Conservation (phyloP, 2,888 invertebrate species). For the Salpingus planirostris region DNA sequence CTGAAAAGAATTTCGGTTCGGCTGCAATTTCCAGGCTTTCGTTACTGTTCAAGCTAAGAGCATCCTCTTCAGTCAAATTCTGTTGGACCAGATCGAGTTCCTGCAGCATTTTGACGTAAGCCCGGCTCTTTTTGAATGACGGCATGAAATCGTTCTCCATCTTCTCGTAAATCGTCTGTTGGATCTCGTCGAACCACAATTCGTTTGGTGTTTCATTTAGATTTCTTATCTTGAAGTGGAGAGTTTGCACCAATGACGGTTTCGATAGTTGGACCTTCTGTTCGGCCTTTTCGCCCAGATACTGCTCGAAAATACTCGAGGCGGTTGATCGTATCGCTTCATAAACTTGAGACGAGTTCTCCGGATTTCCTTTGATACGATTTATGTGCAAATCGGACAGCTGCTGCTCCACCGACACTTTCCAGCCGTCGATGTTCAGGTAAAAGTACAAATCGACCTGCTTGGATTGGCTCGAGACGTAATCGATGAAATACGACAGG, state of each 20-base stretch:
- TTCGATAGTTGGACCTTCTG: slow-evolving; percentile 56
- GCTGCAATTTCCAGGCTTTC: slow-evolving; percentile 42
- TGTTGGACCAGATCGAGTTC: slow-evolving; percentile 63
- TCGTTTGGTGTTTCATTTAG: slow-evolving; percentile 54
- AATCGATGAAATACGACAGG: slow-evolving; percentile 68
- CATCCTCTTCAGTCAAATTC: slow-evolving; percentile 48
- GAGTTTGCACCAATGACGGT: slow-evolving; percentile 49
- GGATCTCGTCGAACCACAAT: slow-evolving; percentile 78
- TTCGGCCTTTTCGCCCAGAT: slow-evolving; percentile 62
- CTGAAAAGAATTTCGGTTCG: slow-evolving; percentile 10
- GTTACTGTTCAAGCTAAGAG: slow-evolving; percentile 47
- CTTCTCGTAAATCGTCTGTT: slow-evolving; percentile 59
- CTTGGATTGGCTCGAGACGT: slow-evolving; percentile 58
- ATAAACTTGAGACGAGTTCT: slow-evolving; percentile 35
- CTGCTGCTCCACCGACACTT: slow-evolving; percentile 63
- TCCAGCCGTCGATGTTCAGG: slow-evolving; percentile 65
- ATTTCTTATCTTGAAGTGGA: slow-evolving; percentile 51
- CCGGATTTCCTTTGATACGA: slow-evolving; percentile 38
- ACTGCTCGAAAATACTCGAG: slow-evolving; percentile 65
- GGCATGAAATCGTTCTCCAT: slow-evolving; percentile 54
- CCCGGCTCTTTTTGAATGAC: slow-evolving; percentile 55
- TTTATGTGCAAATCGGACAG: slow-evolving; percentile 49
- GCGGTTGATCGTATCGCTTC: slow-evolving; percentile 55
- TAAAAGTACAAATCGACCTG: slow-evolving; percentile 70
- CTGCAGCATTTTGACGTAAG: slow-evolving; percentile 61